Evolutionary conservation across 1,140 invertebrate genomes (phyloP).

Genomic region (Diachasmimorpha longicaudata): DNA sequence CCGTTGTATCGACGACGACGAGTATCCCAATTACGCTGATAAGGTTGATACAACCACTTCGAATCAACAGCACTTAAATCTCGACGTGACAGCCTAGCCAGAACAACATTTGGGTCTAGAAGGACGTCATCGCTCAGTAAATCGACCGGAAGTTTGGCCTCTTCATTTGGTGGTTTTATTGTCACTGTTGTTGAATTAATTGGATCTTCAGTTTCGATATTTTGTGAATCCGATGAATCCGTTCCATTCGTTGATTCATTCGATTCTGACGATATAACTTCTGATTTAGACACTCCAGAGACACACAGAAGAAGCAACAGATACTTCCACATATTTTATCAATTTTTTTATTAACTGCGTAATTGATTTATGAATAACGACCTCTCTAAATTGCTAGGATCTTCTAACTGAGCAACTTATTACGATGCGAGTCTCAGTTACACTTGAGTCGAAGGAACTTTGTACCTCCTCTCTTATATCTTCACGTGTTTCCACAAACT

Average conservation of each 20-base stretch:
- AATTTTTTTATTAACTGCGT: neutral
- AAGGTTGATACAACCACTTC: neutral
- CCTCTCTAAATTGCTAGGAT: neutral
- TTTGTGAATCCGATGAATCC: neutral
- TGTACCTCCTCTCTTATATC: neutral
- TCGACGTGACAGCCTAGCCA: slow-evolving; percentile 31
- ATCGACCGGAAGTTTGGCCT: slow-evolving; percentile 32
- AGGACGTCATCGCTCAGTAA: slow-evolving; percentile 33
- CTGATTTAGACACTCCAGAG: neutral
- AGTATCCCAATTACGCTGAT: neutral
- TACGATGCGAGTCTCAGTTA: neutral
- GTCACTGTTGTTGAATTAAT: neutral
- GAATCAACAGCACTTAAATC: neutral
- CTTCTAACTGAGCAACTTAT: neutral
- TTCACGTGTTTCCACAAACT: neutral
- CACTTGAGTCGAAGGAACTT: neutral
- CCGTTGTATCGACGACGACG: neutral
- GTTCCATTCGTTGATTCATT: neutral
- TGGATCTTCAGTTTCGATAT: neutral
- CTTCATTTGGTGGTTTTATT: slow-evolving; percentile 1
- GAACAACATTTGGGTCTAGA: slow-evolving; percentile 35
- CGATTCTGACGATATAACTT: neutral
- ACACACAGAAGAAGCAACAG: neutral
- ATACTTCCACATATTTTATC: slow-evolving; percentile 1
- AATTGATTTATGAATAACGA: neutral